Conservation (phyloP, 2,888 invertebrate species). For the Nomada hirtipes region DNA sequence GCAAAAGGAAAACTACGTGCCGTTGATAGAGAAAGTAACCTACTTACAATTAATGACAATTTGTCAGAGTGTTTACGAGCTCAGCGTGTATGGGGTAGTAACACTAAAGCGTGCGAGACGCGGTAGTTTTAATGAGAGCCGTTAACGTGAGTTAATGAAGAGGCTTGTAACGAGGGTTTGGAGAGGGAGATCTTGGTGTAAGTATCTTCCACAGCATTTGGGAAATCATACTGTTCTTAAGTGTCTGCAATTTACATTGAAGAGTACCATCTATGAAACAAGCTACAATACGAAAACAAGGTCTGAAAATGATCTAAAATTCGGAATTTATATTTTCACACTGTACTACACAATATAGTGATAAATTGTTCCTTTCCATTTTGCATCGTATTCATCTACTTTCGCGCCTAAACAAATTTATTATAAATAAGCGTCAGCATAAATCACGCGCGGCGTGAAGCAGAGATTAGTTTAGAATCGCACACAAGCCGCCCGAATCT, state of each 20-base stretch:
- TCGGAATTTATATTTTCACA: no score
- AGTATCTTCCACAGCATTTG: not conserved
- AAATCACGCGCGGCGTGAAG: slow-evolving; percentile 50
- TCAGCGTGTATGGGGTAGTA: no score
- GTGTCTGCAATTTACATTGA: no score
- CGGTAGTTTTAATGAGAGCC: slow-evolving; percentile 9
- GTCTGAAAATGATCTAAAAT: no score
- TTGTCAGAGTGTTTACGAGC: not conserved
- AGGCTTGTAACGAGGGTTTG: not conserved
- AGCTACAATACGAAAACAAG: no score
- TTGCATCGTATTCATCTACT: not conserved
- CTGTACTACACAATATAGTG: no score
- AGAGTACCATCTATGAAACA: no score
- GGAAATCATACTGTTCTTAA: not conserved
- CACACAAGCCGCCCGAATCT: slow-evolving; percentile 52
- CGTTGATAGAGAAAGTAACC: not conserved
- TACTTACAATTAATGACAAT: not conserved
- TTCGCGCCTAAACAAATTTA: slow-evolving; percentile 50
- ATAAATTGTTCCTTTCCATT: no score
- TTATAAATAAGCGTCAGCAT: slow-evolving; percentile 51
- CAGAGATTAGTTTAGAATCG: slow-evolving; percentile 61
- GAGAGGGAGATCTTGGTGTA: not conserved
- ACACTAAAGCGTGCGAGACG: not conserved
- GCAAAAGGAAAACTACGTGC: not conserved
- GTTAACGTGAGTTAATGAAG: slow-evolving; percentile 7